Evolutionary conservation across 2,888 invertebrate genomes (phyloP), one percentile per base, ranked within the genome.

Genomic region (Germaria angustata): DNA sequence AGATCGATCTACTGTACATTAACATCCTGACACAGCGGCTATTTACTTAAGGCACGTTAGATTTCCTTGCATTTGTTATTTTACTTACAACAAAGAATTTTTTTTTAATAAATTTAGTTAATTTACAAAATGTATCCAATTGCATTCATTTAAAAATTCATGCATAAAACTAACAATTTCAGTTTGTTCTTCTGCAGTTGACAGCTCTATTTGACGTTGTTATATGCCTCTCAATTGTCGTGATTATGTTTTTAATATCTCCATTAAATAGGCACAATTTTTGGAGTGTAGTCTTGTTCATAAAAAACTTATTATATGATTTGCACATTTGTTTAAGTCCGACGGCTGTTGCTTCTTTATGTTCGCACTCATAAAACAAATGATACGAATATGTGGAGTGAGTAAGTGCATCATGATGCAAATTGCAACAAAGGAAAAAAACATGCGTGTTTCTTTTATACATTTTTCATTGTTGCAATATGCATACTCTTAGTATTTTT

Each of bases 321-420:
- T 44, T 41, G n/a, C 24, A 28, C 24, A 51, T 65, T 32, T 63
- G 15, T 49, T 17, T 20, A 0, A 17, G 17, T 49, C 24, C n/a
- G 32, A 51, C 15, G 32, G 17, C 15, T 13, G 51, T 44, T 32
- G 46, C 20, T 22, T 53, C 44, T 63, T 28, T 22, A 22, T 57
- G 34, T 75, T 65, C 55, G 24, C 53, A 46, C 53, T 65, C 46
- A 20, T 36, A 28, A 39, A 75, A 71, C 71, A 53, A 51, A 49
- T 22, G 36, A 55, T 17, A 34, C 32, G 15, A 11, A 28, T 32
- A n/a, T 24, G 8, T 11, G 15, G 51, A 53, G 24, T 77, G 69
- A 77, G 77, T 77, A 77, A 77, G 69, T 71, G 78, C 78, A 63
- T 55, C 75, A 66, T 66, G 46, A 46, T 13, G 22, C 65, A 72